phyloP scores from a whole-genome alignment of 2,113 vertebrate genomes.

The Psittacula cyanocephala region DNA sequence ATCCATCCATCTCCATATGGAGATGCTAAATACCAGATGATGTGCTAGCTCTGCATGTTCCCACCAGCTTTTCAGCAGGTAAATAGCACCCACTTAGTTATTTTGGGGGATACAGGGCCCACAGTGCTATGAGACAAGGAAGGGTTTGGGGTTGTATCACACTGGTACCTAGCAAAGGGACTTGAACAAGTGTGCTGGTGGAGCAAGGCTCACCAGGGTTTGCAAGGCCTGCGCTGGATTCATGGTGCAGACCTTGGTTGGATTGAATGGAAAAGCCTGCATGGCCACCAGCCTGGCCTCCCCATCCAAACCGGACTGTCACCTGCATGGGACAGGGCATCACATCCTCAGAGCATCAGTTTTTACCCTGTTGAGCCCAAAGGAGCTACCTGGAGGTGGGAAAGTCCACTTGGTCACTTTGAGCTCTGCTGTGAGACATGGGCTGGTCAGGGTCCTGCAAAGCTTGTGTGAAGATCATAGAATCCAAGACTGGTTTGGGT shows the following conservation, averaged over 20 bases:
- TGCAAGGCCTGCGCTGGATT: not conserved
- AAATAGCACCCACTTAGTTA: not conserved
- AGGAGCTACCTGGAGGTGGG: not conserved
- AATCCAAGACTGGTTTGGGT: not conserved
- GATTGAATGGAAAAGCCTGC: not conserved
- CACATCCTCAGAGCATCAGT: not conserved
- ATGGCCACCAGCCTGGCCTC: not conserved
- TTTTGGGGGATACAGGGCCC: not conserved
- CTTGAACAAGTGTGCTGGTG: not conserved
- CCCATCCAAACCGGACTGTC: not conserved
- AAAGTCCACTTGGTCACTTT: not conserved
- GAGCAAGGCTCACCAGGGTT: not conserved
- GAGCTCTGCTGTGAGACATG: not conserved
- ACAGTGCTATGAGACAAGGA: not conserved
- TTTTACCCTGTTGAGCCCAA: no score
- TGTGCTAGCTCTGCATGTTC: not conserved
- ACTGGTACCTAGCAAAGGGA: not conserved
- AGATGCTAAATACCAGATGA: not conserved
- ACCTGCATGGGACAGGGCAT: not conserved
- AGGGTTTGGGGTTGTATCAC: not conserved
- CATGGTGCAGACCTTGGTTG: not conserved
- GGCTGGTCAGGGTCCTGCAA: not conserved
- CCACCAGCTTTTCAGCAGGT: not conserved
- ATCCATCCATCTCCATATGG: fast-evolving
- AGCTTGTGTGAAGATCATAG: not conserved